Percentiles rank a stretch among this genome's conserved stretches.
These are phyloP conservation scores for Trichosurus vulpecula DNA, from an alignment of 2,797 vertebrate genomes.

Conservation along the genomic window DNA sequence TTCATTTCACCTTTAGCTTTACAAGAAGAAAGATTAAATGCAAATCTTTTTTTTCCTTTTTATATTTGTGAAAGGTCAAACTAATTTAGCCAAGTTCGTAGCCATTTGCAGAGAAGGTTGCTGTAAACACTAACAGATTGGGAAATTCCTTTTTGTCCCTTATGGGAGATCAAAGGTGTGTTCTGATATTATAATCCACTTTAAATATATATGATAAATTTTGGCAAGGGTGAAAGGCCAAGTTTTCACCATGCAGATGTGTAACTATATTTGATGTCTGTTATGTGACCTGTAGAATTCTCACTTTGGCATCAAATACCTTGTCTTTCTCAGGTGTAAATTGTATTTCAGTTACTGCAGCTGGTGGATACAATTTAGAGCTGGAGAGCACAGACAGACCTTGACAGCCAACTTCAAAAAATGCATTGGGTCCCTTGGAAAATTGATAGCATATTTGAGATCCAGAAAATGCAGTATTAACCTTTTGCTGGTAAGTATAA, in stretches of 20 bases:
- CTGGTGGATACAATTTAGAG: background rate
- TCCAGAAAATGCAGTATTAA: background rate
- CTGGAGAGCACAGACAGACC: background rate
- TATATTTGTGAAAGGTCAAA: slow-evolving; percentile 75
- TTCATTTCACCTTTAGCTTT: slow-evolving; percentile 73
- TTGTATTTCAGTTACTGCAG: background rate
- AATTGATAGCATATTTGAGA: background rate
- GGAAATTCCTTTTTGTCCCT: slow-evolving; percentile 63
- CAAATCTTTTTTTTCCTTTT: slow-evolving; percentile 73
- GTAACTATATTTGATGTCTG: slow-evolving; percentile 46
- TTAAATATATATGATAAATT: slow-evolving; percentile 55
- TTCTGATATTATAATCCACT: slow-evolving; percentile 71
- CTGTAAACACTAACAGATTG: slow-evolving; percentile 74
- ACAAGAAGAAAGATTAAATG: slow-evolving; percentile 62
- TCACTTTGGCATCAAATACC: background rate
- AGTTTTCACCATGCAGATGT: slow-evolving; percentile 49
- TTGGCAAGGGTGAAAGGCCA: slow-evolving; percentile 56
- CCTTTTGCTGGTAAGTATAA: background rate
- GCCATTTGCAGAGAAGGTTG: slow-evolving; percentile 69
- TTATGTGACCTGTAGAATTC: background rate
- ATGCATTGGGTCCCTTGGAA: background rate
- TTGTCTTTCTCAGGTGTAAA: background rate
- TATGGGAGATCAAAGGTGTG: slow-evolving; percentile 57
- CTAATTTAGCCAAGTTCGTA: slow-evolving; percentile 75
- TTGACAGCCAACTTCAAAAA: background rate